Percentiles rank a stretch among this genome's conserved stretches.
These are phyloP conservation scores for Rostratula benghalensis DNA, from an alignment of 2,113 vertebrate species.

Conservation along the genomic window DNA sequence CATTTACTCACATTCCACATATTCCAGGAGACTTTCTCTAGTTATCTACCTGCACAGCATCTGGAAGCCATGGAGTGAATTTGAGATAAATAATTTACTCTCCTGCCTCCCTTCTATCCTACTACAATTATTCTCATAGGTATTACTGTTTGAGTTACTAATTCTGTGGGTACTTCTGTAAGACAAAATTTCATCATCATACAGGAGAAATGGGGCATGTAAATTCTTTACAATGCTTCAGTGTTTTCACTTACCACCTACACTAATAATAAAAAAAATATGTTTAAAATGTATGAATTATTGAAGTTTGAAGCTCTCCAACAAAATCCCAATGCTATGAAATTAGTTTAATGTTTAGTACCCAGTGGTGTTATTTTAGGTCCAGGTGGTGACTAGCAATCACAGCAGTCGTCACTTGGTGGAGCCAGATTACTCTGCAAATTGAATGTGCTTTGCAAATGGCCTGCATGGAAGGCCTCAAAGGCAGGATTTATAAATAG, in stretches of 20 bases:
- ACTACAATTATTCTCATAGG: not conserved
- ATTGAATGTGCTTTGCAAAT: not conserved
- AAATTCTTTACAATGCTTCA: not conserved
- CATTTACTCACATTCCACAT: not conserved
- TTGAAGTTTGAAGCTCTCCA: not conserved
- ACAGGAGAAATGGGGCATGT: not conserved
- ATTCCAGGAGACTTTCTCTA: not conserved
- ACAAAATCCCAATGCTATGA: not conserved
- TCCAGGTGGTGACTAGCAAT: not conserved
- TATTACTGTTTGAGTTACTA: not conserved
- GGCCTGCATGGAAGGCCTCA: not conserved
- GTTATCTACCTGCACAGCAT: not conserved
- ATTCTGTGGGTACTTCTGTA: not conserved
- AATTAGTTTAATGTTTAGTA: not conserved
- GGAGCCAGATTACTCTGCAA: conserved; percentile 74
- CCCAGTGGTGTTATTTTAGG: not conserved
- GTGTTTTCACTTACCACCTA: not conserved
- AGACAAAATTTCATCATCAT: not conserved
- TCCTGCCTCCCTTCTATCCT: not conserved
- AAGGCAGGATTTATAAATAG: conserved; percentile 39
- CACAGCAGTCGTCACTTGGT: conserved; percentile 63
- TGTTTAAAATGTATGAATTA: not conserved
- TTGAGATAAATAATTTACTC: not conserved
- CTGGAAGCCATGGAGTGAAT: not conserved
- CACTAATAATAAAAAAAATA: not conserved